phyloP scores from a whole-genome alignment of 2,113 vertebrate genomes.

The Datnioides undecimradiatus region DNA sequence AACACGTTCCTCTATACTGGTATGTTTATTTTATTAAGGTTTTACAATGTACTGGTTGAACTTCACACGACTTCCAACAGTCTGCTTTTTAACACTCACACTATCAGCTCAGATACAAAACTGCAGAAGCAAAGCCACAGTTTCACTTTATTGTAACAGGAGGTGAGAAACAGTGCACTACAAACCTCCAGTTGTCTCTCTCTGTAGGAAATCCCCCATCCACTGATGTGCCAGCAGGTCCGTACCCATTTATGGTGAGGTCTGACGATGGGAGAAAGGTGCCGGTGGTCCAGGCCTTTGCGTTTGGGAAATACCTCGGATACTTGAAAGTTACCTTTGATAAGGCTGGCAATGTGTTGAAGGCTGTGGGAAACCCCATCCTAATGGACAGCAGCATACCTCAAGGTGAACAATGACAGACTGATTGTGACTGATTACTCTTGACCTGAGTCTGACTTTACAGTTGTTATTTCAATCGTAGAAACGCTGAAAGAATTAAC shows the following conservation, averaged over 20 bases:
- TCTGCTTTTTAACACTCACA: neutral
- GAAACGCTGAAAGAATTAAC: neutral
- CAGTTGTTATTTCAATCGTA: neutral
- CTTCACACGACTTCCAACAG: neutral
- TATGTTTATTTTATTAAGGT: slow-evolving; percentile 62
- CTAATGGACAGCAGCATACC: slow-evolving; percentile 88
- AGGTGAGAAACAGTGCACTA: neutral
- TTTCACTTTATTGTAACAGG: neutral
- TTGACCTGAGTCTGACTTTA: neutral
- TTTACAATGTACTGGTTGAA: neutral
- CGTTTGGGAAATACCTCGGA: slow-evolving; percentile 95
- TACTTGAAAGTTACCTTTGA: slow-evolving; percentile 90
- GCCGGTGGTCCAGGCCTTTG: slow-evolving; percentile 93
- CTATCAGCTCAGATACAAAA: neutral
- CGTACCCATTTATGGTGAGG: slow-evolving; percentile 88
- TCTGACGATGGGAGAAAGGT: slow-evolving; percentile 87
- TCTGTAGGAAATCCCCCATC: slow-evolving; percentile 87
- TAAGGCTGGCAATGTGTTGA: slow-evolving; percentile 85
- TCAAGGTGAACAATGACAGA: slow-evolving; percentile 84
- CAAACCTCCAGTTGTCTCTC: slow-evolving; percentile 1
- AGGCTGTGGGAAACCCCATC: slow-evolving; percentile 90
- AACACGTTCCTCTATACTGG: slow-evolving; percentile 96
- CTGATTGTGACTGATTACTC: neutral
- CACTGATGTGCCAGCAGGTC: slow-evolving; percentile 85
- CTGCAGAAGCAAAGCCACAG: neutral